Evolutionary conservation across 2,888 invertebrate species (phyloP).

Genomic region (Steinernema carpocapsae): DNA sequence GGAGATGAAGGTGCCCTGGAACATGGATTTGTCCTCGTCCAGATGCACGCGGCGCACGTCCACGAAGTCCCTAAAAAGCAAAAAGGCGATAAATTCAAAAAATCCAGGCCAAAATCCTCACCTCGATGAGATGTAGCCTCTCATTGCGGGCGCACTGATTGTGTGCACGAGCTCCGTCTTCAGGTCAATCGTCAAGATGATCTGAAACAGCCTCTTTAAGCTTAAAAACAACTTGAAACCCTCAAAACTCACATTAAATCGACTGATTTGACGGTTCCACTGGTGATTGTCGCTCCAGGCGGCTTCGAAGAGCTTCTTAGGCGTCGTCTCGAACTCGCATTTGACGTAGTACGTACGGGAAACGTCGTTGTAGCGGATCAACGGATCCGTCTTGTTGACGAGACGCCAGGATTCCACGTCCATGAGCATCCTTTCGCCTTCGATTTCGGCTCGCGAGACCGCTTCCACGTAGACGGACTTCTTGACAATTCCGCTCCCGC

Average conservation of each 20-base stretch:
- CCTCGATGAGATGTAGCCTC: constrained; percentile 63
- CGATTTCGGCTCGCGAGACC: neutral
- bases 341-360: constrained; percentile 51
- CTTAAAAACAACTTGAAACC: neutral
- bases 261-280: constrained; percentile 56
- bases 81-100: neutral
- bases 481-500: constrained; percentile 14
- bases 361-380: constrained; percentile 43
- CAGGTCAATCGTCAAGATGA: constrained; percentile 50
- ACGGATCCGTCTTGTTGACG: constrained; percentile 37
- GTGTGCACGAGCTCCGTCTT: constrained; percentile 59
- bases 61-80: constrained; percentile 46
- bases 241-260: constrained; percentile 9
- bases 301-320: constrained; percentile 52
- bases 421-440: constrained; percentile 7
- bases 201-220: constrained; percentile 41
- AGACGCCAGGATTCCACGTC: constrained; percentile 39
- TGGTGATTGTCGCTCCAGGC: constrained; percentile 57
- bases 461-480: constrained; percentile 17
- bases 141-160: constrained; percentile 59
- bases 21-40: constrained; percentile 26
- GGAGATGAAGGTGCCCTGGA: constrained; percentile 14
- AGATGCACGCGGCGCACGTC: constrained; percentile 41
- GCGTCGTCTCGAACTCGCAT: constrained; percentile 48
- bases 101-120: neutral